Conservation (phyloP, 2,797 vertebrate species). For the Rhinichthys osculus region DNA sequence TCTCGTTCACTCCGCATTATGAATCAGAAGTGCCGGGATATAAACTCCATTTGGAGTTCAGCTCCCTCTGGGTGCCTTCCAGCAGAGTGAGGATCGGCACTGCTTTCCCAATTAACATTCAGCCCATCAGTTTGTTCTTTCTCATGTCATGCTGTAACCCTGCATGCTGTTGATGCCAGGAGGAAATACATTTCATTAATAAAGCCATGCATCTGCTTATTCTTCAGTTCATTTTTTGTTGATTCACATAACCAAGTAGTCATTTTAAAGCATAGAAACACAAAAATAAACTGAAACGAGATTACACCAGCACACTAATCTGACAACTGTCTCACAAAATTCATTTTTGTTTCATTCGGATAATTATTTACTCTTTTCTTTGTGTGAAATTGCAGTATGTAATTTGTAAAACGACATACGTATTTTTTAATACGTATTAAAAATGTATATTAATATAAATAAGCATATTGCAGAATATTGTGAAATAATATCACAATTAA, state of each 20-base stretch:
- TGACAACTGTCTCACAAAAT: background rate
- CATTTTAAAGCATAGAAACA: no score
- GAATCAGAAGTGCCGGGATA: constrained; percentile 41
- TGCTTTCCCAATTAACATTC: constrained; percentile 80
- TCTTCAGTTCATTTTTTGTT: background rate
- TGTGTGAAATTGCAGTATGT: background rate
- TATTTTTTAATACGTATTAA: background rate
- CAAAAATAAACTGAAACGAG: background rate
- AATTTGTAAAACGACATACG: background rate
- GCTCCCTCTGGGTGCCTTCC: constrained; percentile 75
- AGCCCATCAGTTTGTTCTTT: constrained; percentile 68
- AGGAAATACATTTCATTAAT: constrained; percentile 71
- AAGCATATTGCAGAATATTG: background rate
- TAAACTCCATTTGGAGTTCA: constrained; percentile 67
- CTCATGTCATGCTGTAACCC: constrained; percentile 63
- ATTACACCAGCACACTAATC: background rate
- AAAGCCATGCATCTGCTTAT: constrained; percentile 25
- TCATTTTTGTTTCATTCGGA: background rate
- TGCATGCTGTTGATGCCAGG: constrained; percentile 51
- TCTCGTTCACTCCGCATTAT: constrained; percentile 10
- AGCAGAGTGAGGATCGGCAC: constrained; percentile 74
- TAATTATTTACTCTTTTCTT: background rate
- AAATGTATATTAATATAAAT: background rate
- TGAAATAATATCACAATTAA: background rate
- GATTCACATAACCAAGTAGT: background rate